These are phyloP conservation scores for Stegodyphus dumicola DNA, from an alignment of 1,140 invertebrate species.

Conservation along the genomic window DNA sequence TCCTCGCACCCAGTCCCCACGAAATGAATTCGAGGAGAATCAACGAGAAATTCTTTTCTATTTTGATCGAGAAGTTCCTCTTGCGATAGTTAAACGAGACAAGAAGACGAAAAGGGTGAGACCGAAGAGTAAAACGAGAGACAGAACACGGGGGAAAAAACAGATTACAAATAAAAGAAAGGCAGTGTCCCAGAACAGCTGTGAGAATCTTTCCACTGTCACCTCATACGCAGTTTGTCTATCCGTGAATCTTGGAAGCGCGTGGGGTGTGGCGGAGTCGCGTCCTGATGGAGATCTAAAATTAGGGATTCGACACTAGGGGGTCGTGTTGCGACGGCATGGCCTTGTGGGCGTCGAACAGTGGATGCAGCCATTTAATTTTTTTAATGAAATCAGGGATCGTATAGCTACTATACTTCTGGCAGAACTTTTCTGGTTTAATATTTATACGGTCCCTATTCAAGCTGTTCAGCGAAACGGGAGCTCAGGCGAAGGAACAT, in stretches of 20 bases:
- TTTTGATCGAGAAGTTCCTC: background rate
- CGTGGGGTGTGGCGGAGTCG: too few relatives aligned
- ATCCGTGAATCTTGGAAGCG: background rate
- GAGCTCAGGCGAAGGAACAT: too few relatives aligned
- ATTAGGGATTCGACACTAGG: slow-evolving; percentile 9
- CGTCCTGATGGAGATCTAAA: background rate
- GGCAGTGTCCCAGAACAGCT: background rate
- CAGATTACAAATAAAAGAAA: background rate
- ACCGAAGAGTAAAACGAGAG: background rate
- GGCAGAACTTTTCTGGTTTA: too few relatives aligned
- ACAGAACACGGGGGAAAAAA: background rate
- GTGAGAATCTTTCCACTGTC: background rate
- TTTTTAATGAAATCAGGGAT: too few relatives aligned
- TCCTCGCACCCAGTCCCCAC: background rate
- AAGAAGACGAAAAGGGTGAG: background rate
- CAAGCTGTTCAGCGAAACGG: too few relatives aligned
- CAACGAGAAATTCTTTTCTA: background rate
- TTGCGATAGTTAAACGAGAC: background rate
- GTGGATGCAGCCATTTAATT: background rate
- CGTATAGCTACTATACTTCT: too few relatives aligned
- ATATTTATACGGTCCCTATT: too few relatives aligned
- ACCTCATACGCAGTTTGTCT: slow-evolving; percentile 4
- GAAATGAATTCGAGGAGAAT: background rate
- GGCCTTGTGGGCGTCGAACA: background rate
- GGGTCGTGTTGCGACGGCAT: background rate